phyloP scores from a whole-genome alignment of 2,113 vertebrate species.

The Oreochromis aureus region DNA sequence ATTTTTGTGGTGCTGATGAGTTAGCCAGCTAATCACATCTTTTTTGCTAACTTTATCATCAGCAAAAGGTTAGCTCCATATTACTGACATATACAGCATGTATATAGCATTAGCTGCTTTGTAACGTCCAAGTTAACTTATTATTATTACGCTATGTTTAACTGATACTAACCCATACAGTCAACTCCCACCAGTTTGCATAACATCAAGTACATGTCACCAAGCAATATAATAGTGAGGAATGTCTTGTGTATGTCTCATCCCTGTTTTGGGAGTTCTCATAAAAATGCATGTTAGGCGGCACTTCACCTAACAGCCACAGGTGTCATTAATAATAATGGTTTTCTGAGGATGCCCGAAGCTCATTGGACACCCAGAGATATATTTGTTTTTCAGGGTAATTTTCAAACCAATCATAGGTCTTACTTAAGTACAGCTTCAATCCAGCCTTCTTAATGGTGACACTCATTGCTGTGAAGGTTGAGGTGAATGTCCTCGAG shows the following conservation, averaged over 20 bases:
- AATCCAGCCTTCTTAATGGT: not conserved
- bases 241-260: not conserved
- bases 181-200: not conserved
- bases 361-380: not conserved
- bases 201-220: not conserved
- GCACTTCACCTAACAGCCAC: not conserved
- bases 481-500: not conserved
- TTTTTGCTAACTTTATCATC: not conserved
- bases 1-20: not conserved
- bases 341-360: not conserved
- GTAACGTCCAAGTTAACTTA: not conserved
- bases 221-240: not conserved
- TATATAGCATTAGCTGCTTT: not conserved
- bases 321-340: not conserved
- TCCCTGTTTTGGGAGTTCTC: not conserved
- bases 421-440: not conserved
- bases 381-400: not conserved
- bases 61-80: not conserved
- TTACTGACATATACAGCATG: not conserved
- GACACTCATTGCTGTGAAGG: not conserved
- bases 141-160: not conserved
- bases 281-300: not conserved
- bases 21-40: not conserved
- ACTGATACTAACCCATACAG: not conserved
- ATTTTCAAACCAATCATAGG: not conserved